Base-by-base conservation (phyloP, 1,140 invertebrate species). In the Oreohelix idahoensis region DNA sequence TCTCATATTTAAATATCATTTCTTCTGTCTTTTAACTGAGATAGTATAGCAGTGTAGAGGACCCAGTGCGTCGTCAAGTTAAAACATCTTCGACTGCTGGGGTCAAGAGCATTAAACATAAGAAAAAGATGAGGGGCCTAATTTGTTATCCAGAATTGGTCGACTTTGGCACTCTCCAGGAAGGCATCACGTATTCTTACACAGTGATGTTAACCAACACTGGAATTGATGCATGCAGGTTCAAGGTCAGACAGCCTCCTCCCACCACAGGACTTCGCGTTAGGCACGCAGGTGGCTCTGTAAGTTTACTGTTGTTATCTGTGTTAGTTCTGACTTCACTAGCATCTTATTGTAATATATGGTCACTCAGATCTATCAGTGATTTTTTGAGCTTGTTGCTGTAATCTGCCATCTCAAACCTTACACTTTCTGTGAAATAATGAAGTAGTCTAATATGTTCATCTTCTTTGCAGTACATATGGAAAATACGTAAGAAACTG, bases 141-240 rank as follows among this genome's bases (percentile, higher is more conserved):
- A 90, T 89, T 53, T 75, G 91, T 1, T 83, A 92, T 26, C 92
- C 92, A 39, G 89, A 91, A 63, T 84, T 88, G 42, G 89, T 92
- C 8, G 89, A 93, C 84, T 92, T 92, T 88, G 92, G 92, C 39
- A 86, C 90, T 1, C 83, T 93, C 32, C 89, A 87, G 74, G 92
- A 92, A 79, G 92, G 92, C 0, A 86, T 85, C 81, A 92, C 90
- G 23, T 93, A 93, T 69, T 58, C 79, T 63, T 91, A 86, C 81
- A 88, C 81, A 74, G 88, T 93, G 26, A 76, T 77, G 36, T 85
- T 92, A 39, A 90, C 89, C 70, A 93, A 93, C 84, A 92, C 90
- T 36, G 92, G 92, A 45, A 85, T 91, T 51, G 92, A 93, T 81
- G 85, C 90, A 0, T 93, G 92, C 84, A 83, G 91, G 53, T 93